phyloP scores from a whole-genome alignment of 1,140 invertebrate species.

The Leptopilina boulardi region DNA sequence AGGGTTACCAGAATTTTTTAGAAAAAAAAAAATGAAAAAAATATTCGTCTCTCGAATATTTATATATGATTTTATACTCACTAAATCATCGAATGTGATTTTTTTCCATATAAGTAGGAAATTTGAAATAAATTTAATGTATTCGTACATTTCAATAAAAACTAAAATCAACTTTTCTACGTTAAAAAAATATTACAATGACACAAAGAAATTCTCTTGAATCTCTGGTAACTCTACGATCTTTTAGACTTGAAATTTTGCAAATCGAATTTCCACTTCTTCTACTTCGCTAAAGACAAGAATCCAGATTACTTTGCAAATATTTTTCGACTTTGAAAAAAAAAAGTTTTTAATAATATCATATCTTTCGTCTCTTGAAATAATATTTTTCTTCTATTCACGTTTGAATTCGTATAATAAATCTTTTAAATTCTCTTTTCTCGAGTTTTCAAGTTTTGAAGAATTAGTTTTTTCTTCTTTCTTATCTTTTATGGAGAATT shows the following conservation, averaged over 20 bases:
- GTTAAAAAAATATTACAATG: background rate
- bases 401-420: background rate
- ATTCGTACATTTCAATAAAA: background rate
- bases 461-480: no score
- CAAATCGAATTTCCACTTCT: constrained; percentile 61
- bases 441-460: no score
- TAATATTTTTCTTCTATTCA: no score
- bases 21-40: no score
- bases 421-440: no score
- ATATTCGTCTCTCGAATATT: background rate
- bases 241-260: constrained; percentile 49
- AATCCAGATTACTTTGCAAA: constrained; percentile 39
- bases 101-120: background rate
- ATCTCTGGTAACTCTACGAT: constrained; percentile 21
- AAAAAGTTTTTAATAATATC: background rate
- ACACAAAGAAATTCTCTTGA: background rate
- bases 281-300: constrained; percentile 55
- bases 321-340: constrained; percentile 33
- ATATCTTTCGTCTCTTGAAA: background rate
- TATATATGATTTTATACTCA: background rate
- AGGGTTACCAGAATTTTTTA: constrained; percentile 17
- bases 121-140: background rate
- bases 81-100: background rate
- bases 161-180: background rate
- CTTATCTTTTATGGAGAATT: no score